Evolutionary conservation across 2,113 vertebrate species (phyloP).

Genomic region (Apodemus speciosus): DNA sequence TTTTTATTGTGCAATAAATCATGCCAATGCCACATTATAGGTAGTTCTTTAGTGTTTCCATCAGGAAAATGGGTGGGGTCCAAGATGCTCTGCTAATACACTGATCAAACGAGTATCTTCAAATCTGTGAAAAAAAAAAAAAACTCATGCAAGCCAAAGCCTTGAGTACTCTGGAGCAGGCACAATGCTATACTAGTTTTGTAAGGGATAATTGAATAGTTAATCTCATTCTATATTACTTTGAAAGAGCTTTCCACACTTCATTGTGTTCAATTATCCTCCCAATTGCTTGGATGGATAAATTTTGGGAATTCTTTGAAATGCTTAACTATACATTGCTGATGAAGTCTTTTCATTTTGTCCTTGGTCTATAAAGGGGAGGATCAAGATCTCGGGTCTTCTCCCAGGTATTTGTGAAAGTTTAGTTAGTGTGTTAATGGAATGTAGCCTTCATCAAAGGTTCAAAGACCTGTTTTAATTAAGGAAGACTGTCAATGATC

Average conservation of each 20-base stretch:
- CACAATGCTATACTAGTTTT: conserved; percentile 5
- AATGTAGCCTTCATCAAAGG: background rate
- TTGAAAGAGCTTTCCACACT: conserved; percentile 60
- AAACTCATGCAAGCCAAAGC: background rate
- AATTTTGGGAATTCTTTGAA: conserved; percentile 10
- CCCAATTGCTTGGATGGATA: conserved; percentile 58
- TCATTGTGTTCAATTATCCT: conserved; percentile 70
- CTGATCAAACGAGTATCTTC: background rate
- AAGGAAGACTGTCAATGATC: background rate
- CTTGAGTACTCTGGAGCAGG: background rate
- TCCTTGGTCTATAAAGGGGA: background rate
- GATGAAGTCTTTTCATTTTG: background rate
- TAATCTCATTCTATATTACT: conserved; percentile 51
- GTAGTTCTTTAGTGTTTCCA: background rate
- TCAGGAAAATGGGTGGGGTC: background rate
- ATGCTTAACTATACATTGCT: conserved; percentile 24
- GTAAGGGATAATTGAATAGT: conserved; percentile 50
- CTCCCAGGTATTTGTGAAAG: background rate
- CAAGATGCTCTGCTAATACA: background rate
- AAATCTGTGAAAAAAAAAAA: background rate
- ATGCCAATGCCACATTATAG: background rate
- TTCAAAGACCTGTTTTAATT: background rate
- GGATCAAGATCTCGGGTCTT: background rate
- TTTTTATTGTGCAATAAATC: background rate
- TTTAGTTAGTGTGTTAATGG: background rate